Evolutionary conservation across 2,797 vertebrate species (phyloP).

Genomic region (Macrochelys suwanniensis): DNA sequence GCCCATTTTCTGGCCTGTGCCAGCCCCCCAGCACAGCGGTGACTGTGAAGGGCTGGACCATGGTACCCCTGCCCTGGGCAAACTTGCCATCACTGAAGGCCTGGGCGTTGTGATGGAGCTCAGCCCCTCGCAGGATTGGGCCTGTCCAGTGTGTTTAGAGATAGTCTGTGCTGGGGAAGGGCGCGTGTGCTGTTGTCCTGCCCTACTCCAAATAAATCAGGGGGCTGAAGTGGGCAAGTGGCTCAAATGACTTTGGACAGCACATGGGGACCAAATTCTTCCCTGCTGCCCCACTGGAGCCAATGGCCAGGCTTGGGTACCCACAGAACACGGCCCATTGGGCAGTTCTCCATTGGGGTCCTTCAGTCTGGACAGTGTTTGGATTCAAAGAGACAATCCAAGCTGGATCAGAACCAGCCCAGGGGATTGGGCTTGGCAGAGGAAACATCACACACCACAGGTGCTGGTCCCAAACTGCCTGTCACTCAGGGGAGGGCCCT

Average conservation of each 20-base stretch:
- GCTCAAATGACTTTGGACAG: neutral
- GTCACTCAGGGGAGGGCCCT: neutral
- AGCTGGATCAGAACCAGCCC: neutral
- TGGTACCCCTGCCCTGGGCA: neutral
- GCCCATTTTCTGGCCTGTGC: neutral
- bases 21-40: neutral
- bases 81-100: neutral
- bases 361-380: neutral
- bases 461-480: neutral
- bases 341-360: neutral
- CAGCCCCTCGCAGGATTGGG: neutral
- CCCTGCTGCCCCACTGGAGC: neutral
- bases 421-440: neutral
- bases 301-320: neutral
- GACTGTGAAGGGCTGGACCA: neutral
- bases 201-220: neutral
- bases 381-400: neutral
- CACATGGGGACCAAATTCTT: neutral
- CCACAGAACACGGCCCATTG: neutral
- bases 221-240: neutral
- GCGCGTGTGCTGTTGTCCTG: neutral
- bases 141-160: no score
- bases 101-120: neutral
- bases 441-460: neutral
- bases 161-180: neutral